Percentiles rank a stretch among this genome's conserved stretches.
phyloP scores from a whole-genome alignment of 1,140 invertebrate genomes.

The Lethrus apterus region DNA sequence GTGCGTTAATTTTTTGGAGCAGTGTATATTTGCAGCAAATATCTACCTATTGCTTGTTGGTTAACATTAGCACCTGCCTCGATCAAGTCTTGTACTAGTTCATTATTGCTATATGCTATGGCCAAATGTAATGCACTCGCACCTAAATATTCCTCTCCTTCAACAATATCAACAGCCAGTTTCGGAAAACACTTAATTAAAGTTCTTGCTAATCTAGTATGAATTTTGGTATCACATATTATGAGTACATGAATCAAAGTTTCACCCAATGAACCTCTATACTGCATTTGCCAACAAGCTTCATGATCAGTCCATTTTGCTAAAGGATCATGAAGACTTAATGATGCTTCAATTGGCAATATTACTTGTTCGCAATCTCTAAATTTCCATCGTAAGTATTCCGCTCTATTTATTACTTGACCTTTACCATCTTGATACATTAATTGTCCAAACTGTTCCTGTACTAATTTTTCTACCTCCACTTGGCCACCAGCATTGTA shows the following conservation, averaged over 20 bases:
- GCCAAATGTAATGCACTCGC: slow-evolving; percentile 92
- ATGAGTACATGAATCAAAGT: slow-evolving; percentile 90
- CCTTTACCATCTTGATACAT: slow-evolving; percentile 88
- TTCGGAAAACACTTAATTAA: slow-evolving; percentile 88
- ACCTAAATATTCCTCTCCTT: slow-evolving; percentile 92
- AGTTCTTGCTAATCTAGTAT: slow-evolving; percentile 78
- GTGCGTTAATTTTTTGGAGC: no score
- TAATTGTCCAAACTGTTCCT: slow-evolving; percentile 79
- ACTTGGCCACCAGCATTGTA: slow-evolving; percentile 72
- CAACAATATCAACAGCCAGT: slow-evolving; percentile 87
- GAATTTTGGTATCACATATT: slow-evolving; percentile 85
- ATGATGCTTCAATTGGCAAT: slow-evolving; percentile 72
- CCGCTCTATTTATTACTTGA: slow-evolving; percentile 77
- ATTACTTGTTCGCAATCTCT: slow-evolving; percentile 76
- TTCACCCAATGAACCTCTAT: slow-evolving; percentile 90
- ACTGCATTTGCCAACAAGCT: slow-evolving; percentile 96
- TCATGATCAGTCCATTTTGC: slow-evolving; percentile 83
- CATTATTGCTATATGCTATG: slow-evolving; percentile 93
- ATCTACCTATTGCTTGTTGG: slow-evolving; percentile 77
- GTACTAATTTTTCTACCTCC: slow-evolving; percentile 79
- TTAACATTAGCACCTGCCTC: slow-evolving; percentile 85
- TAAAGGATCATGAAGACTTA: slow-evolving; percentile 73
- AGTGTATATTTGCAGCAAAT: no score
- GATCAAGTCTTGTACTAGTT: slow-evolving; percentile 87
- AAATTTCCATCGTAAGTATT: slow-evolving; percentile 90